A percentile compares a stretch with the other conserved stretches of the same genome.
phyloP scores from a whole-genome alignment of 2,113 vertebrate species.

The Eurypyga helias region DNA sequence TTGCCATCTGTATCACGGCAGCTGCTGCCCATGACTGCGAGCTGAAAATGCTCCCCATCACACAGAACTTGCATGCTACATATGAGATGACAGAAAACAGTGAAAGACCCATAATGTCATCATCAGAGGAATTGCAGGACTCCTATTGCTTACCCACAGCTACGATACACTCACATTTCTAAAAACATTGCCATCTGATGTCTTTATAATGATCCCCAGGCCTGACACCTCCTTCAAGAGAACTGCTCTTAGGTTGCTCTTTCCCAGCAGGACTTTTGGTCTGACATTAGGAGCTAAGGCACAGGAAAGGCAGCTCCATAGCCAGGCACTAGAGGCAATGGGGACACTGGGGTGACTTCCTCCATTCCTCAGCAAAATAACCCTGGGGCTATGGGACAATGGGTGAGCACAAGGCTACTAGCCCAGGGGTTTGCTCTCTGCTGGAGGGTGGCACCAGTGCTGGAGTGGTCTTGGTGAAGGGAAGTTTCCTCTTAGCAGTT shows the following conservation, averaged over 20 bases:
- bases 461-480: rapidly evolving
- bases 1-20: neutral
- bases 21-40: neutral
- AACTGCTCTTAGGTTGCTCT: neutral
- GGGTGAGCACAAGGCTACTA: neutral
- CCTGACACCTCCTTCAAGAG: neutral
- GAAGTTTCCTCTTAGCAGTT: neutral
- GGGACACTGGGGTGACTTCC: neutral
- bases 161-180: neutral
- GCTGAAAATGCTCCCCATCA: neutral
- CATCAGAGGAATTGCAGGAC: neutral
- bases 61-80: neutral
- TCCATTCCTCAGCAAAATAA: neutral
- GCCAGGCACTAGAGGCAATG: neutral
- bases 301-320: neutral
- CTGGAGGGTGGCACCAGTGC: neutral
- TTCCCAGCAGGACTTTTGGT: neutral
- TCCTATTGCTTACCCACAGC: neutral
- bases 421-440: neutral
- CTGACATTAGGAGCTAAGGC: neutral
- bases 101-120: neutral
- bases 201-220: conserved; percentile 1
- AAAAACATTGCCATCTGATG: neutral
- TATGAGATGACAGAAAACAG: neutral
- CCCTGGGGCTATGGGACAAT: rapidly evolving